phyloP scores from a whole-genome alignment of 2,888 invertebrate species.

The Allygus modestus region DNA sequence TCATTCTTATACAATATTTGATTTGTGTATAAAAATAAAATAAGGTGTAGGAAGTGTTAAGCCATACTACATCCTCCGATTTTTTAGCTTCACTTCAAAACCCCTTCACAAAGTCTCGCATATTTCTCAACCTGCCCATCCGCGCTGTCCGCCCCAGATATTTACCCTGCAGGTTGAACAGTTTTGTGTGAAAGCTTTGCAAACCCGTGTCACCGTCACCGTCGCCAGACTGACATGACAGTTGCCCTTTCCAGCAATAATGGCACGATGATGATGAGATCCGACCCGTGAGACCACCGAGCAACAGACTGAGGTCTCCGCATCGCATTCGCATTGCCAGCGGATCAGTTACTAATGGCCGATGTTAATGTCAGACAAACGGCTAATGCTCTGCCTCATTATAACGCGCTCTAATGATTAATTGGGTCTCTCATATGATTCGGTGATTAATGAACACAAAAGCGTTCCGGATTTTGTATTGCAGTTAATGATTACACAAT shows the following conservation, averaged over 20 bases:
- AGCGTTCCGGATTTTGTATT: background rate
- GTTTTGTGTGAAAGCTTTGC: slow-evolving; percentile 14
- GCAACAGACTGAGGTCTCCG: background rate
- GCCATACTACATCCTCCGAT: no score
- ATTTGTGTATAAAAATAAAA: no score
- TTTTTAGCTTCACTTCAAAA: no score
- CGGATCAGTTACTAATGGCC: background rate
- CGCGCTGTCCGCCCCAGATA: background rate
- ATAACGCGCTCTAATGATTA: background rate
- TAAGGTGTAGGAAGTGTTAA: no score
- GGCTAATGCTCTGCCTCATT: slow-evolving; percentile 4
- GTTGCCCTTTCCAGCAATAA: slow-evolving; percentile 5
- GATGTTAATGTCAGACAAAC: no score
- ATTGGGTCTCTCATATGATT: background rate
- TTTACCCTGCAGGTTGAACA: background rate
- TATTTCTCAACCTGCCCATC: background rate
- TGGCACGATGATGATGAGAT: background rate
- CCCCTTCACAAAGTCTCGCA: no score
- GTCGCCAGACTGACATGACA: slow-evolving; percentile 1
- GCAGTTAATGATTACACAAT: no score
- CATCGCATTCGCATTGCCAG: background rate
- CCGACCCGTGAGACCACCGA: background rate
- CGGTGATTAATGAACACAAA: slow-evolving; percentile 1
- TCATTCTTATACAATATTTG: no score
- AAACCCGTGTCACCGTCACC: background rate